Base-by-base conservation (phyloP, 2,797 vertebrate genomes). In the Sebastes baramenuke region DNA sequence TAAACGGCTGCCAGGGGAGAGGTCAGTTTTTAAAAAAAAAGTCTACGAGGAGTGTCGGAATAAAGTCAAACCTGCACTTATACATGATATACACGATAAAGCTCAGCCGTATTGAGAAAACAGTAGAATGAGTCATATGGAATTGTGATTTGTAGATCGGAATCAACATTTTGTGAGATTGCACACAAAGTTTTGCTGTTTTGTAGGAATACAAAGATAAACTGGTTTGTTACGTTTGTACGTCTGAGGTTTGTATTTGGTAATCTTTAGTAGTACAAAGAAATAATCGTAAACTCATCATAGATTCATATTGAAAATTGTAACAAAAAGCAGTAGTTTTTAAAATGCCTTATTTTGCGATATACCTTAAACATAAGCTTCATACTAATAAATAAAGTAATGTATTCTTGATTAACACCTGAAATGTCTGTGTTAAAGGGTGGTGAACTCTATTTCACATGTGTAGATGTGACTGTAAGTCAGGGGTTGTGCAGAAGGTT, bases 71-170 rank as follows among this genome's bases (percentile, higher is more conserved):
- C 3, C 3, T 34, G 36, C 13, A 36, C 13, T 38, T 38, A 1
- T 3, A 30, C n/a, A 5, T 16, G 30, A 69, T 27, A 4, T 1
- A 29, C 64, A 3, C 0, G 3, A 12, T 14, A 1, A 49, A 24
- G 24, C 42, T 64, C 22, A 49, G 27, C 1, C 2, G 18, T 54
- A 2, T 20, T 20, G 5, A 65, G 36, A 42, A 32, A 34, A 60
- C 9, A 22, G 27, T 8, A 49, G 14, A 54, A 29, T 4, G 8
- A 67, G 61, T 38, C 8, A 30, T 14, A 13, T 30, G 34, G 34
- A 36, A 36, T 36, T 36, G 11, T 36, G 34, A 2, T 14, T 22
- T 30, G 8, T 34, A 18, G 22, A 54, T 24, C 4, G 5, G 20
- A 49, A 49, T 20, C 18, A 20, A 49, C 46, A 49, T 49, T 46